phyloP scores from a whole-genome alignment of 2,797 vertebrate genomes.

The Gymnothorax javanicus region DNA sequence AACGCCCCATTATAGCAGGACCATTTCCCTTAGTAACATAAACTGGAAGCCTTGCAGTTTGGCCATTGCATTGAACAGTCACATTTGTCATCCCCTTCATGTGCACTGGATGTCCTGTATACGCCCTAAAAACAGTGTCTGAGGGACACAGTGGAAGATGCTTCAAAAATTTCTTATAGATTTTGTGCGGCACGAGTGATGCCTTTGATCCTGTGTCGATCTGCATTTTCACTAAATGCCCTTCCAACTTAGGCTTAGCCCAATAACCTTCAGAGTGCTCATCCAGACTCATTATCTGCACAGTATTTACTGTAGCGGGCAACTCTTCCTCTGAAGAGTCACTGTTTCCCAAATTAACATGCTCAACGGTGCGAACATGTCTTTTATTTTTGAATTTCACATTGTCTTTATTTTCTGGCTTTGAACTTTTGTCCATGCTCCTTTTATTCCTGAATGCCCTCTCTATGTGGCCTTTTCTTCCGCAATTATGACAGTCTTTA shows the following conservation, averaged over 20 bases:
- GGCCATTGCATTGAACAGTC: not conserved
- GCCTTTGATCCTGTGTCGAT: slow-evolving; percentile 1
- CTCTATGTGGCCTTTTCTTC: slow-evolving; percentile 20
- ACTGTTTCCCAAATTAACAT: too few species aligned
- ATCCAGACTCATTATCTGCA: not conserved
- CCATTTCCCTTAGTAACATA: not conserved
- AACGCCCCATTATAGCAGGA: not conserved
- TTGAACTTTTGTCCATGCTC: not conserved
- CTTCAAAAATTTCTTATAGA: not conserved
- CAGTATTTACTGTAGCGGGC: not conserved
- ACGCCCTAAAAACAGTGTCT: not conserved
- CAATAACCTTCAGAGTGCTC: not conserved
- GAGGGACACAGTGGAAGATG: not conserved
- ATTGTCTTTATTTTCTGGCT: not conserved
- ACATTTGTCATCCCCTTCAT: not conserved
- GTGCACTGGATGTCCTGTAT: not conserved
- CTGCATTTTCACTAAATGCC: not conserved
- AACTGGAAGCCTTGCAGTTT: not conserved
- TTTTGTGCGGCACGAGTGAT: not conserved
- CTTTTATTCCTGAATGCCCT: not conserved
- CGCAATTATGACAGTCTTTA: slow-evolving; percentile 10
- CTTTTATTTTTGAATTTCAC: not conserved
- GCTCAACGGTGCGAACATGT: too few species aligned
- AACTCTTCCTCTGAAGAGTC: too few species aligned
- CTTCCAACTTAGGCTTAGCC: too few species aligned